phyloP scores from a whole-genome alignment of 1,140 invertebrate genomes.

The Atta cephalotes region DNA sequence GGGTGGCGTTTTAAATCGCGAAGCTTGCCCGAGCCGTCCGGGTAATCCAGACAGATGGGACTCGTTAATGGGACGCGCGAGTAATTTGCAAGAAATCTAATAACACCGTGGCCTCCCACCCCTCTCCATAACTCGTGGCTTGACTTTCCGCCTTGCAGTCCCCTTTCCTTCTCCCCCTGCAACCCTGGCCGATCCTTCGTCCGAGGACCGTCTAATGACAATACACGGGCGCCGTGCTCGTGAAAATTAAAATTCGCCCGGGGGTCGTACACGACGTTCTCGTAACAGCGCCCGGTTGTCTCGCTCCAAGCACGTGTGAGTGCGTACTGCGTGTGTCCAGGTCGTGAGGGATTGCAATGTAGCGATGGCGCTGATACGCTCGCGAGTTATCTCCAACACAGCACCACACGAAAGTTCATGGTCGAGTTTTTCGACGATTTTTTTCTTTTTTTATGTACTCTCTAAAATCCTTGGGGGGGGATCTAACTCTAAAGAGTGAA shows the following conservation, averaged over 20 bases:
- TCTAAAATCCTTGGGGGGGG: no score
- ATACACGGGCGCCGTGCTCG: constrained; percentile 74
- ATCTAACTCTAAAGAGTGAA: no score
- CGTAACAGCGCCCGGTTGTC: constrained; percentile 33
- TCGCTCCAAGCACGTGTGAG: background rate
- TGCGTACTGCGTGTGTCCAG: constrained; percentile 22
- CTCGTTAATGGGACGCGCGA: constrained; percentile 81
- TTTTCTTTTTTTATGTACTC: background rate
- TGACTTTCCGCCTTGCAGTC: constrained; percentile 62
- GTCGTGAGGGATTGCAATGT: constrained; percentile 36
- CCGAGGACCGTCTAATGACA: constrained; percentile 76
- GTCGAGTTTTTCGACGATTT: background rate
- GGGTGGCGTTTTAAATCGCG: constrained; percentile 73
- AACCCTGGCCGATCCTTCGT: constrained; percentile 48
- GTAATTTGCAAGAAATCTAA: constrained; percentile 83
- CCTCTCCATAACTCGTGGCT: constrained; percentile 75
- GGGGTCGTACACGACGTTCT: constrained; percentile 60
- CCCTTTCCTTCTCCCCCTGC: background rate
- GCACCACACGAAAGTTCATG: background rate
- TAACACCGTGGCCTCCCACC: constrained; percentile 73
- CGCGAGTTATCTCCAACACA: constrained; percentile 19
- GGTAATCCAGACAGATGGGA: constrained; percentile 82
- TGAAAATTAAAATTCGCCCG: constrained; percentile 80
- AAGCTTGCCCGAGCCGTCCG: constrained; percentile 65
- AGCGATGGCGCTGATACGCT: constrained; percentile 42